Evolutionary conservation across 1,140 invertebrate genomes (phyloP).

Genomic region (Ceratina japonica): DNA sequence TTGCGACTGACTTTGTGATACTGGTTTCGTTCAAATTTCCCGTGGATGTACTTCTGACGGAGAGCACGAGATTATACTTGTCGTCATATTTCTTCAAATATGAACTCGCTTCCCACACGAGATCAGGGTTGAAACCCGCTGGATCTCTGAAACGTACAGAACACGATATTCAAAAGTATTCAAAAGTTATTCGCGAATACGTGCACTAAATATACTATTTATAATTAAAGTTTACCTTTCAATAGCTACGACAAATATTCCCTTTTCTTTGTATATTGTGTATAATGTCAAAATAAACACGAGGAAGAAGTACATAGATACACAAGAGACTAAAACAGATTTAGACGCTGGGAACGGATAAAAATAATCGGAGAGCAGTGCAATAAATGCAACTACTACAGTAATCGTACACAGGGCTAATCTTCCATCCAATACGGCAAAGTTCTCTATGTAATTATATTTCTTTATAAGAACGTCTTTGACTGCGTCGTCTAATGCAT

Average conservation of each 20-base stretch:
- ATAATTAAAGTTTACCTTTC: not conserved
- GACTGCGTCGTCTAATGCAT: slow-evolving; percentile 98
- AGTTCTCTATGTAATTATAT: slow-evolving; percentile 93
- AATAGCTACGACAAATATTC: no score
- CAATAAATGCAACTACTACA: slow-evolving; percentile 94
- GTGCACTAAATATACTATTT: not conserved
- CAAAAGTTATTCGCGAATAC: no score
- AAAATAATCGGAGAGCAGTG: slow-evolving; percentile 96
- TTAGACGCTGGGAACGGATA: slow-evolving; percentile 97
- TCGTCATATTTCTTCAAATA: slow-evolving; percentile 80
- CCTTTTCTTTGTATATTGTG: slow-evolving; percentile 92
- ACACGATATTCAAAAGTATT: slow-evolving; percentile 3
- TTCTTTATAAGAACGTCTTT: slow-evolving; percentile 93
- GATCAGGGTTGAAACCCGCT: slow-evolving; percentile 80
- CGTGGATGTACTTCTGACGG: slow-evolving; percentile 40
- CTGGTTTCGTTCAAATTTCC: no score
- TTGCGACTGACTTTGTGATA: slow-evolving; percentile 81
- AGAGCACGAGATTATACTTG: slow-evolving; percentile 90
- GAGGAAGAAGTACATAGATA: slow-evolving; percentile 94
- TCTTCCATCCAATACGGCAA: slow-evolving; percentile 94
- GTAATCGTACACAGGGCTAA: slow-evolving; percentile 94
- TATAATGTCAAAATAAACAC: slow-evolving; percentile 97
- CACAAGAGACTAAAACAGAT: slow-evolving; percentile 93
- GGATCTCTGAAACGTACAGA: slow-evolving; percentile 80
- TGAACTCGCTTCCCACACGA: no score